phyloP scores from a whole-genome alignment of 2,113 vertebrate species.

The Muscicapa adusta region DNA sequence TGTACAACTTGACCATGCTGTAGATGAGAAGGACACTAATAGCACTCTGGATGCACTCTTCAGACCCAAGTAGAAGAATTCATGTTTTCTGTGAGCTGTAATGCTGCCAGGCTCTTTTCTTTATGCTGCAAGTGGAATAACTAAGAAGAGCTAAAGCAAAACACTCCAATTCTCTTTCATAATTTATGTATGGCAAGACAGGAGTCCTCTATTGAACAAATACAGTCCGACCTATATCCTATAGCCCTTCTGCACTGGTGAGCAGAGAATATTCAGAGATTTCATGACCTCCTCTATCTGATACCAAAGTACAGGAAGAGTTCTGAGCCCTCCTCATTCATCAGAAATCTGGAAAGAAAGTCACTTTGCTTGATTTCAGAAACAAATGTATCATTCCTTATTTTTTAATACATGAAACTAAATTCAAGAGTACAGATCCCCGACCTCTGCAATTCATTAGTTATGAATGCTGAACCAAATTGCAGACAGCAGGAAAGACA shows the following conservation, averaged over 20 bases:
- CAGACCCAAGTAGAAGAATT: not conserved
- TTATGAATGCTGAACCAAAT: not conserved
- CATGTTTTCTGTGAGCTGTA: accelerated
- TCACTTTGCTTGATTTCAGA: not conserved
- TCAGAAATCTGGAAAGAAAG: not conserved
- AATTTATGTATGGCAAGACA: not conserved
- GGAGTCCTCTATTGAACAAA: not conserved
- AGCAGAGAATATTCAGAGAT: not conserved
- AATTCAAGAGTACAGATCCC: not conserved
- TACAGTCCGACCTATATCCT: not conserved
- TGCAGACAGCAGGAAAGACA: not conserved
- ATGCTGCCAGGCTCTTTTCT: not conserved
- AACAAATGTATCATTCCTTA: not conserved
- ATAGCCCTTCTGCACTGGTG: not conserved
- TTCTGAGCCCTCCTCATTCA: not conserved
- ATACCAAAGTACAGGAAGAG: not conserved
- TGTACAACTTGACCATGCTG: not conserved
- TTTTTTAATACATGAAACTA: not conserved
- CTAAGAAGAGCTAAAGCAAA: not conserved
- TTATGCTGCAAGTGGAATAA: not conserved
- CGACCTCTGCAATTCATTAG: not conserved
- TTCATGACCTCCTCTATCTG: not conserved
- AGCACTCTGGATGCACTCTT: not conserved
- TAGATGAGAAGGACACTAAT: not conserved
- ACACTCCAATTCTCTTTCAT: not conserved